Percentiles rank a stretch among this genome's conserved stretches.
Evolutionary conservation across 2,113 vertebrate genomes (phyloP).

Genomic region (Mus pahari): DNA sequence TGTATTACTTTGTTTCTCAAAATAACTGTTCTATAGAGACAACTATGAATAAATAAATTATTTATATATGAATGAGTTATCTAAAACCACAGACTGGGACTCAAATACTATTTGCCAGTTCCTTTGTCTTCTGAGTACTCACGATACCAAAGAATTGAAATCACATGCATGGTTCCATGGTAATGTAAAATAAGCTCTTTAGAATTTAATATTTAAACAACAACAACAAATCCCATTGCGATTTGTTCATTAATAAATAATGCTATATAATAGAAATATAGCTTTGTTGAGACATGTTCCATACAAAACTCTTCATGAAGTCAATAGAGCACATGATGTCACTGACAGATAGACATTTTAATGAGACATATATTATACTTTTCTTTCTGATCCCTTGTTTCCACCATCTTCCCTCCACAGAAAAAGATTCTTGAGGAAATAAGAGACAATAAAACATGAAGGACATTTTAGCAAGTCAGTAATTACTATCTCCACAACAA

Average conservation of each 20-base stretch:
- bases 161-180: not conserved
- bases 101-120: not conserved
- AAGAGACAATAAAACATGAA: not conserved
- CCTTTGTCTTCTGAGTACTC: not conserved
- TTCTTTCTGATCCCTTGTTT: not conserved
- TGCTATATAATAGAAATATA: not conserved
- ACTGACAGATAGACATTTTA: not conserved
- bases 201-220: conserved; percentile 49
- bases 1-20: not conserved
- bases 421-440: not conserved
- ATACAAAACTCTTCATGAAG: conserved; percentile 9
- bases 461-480: not conserved
- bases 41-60: not conserved
- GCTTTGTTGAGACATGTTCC: not conserved
- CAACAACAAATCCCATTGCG: not conserved
- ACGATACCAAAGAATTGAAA: not conserved
- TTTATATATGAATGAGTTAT: not conserved
- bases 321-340: not conserved
- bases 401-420: not conserved
- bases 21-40: not conserved
- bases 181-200: not conserved
- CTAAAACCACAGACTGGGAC: not conserved
- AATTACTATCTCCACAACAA: not conserved
- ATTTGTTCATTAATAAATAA: conserved; percentile 24
- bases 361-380: not conserved